phyloP scores from a whole-genome alignment of 2,888 invertebrate species.

The Oeneis ivallda region DNA sequence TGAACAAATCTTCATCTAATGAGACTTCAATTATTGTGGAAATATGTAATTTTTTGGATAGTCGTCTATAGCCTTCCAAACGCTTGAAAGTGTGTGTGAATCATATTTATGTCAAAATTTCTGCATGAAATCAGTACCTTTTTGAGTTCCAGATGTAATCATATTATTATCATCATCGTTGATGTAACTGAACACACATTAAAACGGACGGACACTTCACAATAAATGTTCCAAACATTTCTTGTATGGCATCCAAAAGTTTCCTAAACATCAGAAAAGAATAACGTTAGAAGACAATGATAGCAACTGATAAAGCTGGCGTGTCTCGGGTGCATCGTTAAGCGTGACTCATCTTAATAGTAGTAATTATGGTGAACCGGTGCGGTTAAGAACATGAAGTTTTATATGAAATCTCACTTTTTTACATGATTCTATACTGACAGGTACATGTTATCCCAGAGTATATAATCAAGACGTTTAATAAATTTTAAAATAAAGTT shows the following conservation, averaged over 20 bases:
- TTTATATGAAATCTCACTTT: constrained; percentile 1
- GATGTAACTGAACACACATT: neutral
- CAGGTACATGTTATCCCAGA: neutral
- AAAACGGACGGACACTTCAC: neutral
- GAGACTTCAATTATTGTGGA: too few species aligned
- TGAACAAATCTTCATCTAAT: too few species aligned
- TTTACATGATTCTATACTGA: neutral
- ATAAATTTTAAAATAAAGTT: neutral
- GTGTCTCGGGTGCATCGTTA: constrained; percentile 67
- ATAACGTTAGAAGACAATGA: constrained; percentile 47
- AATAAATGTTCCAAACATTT: neutral
- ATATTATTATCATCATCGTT: neutral
- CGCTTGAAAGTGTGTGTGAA: too few species aligned
- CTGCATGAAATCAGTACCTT: too few species aligned
- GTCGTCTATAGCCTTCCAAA: too few species aligned
- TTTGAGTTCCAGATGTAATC: neutral
- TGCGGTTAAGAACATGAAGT: constrained; percentile 47
- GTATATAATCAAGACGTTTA: neutral
- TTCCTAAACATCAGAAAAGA: constrained; percentile 19
- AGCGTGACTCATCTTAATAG: constrained; percentile 80
- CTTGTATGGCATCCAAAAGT: neutral
- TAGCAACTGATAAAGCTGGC: constrained; percentile 68
- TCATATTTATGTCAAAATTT: too few species aligned
- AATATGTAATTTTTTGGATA: too few species aligned
- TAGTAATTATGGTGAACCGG: constrained; percentile 70